Evolutionary conservation across 2,113 vertebrate species (phyloP).

Genomic region (Ciconia boyciana): DNA sequence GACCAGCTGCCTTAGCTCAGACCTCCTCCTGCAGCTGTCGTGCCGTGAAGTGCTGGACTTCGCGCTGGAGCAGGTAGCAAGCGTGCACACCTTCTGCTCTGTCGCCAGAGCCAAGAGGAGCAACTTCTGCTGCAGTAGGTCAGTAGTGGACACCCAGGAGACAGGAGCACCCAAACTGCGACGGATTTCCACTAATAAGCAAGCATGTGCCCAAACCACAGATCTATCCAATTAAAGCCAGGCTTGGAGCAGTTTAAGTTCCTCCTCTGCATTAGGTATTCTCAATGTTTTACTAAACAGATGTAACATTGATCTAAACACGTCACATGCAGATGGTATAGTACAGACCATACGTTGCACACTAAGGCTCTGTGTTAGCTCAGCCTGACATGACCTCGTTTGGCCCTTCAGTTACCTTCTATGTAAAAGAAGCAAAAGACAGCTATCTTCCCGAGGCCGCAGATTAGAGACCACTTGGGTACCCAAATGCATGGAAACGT

Average conservation of each 20-base stretch:
- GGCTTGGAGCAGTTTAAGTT: not conserved
- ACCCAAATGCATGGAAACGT: not conserved
- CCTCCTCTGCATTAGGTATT: not conserved
- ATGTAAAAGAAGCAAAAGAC: not conserved
- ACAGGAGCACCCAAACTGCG: not conserved
- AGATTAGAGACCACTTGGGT: not conserved
- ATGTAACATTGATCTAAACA: not conserved
- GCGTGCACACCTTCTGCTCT: not conserved
- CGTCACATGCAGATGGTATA: not conserved
- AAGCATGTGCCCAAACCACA: not conserved
- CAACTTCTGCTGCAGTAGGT: not conserved
- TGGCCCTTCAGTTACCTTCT: not conserved
- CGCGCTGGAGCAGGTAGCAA: not conserved
- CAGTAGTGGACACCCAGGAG: not conserved
- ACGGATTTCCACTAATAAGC: accelerated
- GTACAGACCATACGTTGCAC: not conserved
- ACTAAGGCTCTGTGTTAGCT: not conserved
- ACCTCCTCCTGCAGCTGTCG: not conserved
- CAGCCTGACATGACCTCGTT: accelerated
- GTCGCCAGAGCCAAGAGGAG: not conserved
- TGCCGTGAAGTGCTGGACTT: not conserved
- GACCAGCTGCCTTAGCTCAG: not conserved
- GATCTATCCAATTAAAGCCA: not conserved
- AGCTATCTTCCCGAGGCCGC: not conserved
- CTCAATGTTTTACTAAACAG: not conserved